Conservation (phyloP, 2,797 vertebrate genomes). For the Eulemur mongoz region DNA sequence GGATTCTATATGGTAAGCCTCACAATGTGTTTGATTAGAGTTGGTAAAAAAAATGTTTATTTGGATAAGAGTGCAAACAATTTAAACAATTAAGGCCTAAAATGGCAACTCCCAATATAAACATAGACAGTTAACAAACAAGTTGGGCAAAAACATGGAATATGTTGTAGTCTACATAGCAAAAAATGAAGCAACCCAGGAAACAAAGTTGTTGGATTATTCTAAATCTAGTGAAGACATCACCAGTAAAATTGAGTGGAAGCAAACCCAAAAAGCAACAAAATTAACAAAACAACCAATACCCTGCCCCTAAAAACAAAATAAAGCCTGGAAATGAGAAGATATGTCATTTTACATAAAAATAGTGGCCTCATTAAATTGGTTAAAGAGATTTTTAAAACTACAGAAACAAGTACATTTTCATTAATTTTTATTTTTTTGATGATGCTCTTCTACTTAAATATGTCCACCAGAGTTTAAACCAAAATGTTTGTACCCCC, state of each 20-base stretch:
- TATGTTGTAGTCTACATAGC: not conserved
- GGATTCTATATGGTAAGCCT: conserved; percentile 60
- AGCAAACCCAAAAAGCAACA: not conserved
- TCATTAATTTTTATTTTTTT: not conserved
- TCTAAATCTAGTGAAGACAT: not conserved
- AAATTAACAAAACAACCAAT: not conserved
- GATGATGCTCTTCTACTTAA: not conserved
- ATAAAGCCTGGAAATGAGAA: not conserved
- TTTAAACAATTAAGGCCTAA: not conserved
- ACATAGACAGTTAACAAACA: not conserved
- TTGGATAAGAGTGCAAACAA: not conserved
- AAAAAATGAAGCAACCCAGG: not conserved
- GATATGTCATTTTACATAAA: not conserved
- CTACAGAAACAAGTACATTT: not conserved
- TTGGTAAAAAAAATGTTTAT: conserved; percentile 24
- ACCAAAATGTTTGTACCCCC: too few relatives aligned
- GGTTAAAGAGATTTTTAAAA: not conserved
- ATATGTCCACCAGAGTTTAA: not conserved
- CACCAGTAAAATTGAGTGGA: not conserved
- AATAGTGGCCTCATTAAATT: not conserved
- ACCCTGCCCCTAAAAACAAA: not conserved
- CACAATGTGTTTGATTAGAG: conserved; percentile 62
- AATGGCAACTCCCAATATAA: not conserved
- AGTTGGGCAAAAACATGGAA: not conserved
- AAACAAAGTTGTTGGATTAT: not conserved